phyloP scores from a whole-genome alignment of 2,797 vertebrate species.

The Gallinago nigripennis region DNA sequence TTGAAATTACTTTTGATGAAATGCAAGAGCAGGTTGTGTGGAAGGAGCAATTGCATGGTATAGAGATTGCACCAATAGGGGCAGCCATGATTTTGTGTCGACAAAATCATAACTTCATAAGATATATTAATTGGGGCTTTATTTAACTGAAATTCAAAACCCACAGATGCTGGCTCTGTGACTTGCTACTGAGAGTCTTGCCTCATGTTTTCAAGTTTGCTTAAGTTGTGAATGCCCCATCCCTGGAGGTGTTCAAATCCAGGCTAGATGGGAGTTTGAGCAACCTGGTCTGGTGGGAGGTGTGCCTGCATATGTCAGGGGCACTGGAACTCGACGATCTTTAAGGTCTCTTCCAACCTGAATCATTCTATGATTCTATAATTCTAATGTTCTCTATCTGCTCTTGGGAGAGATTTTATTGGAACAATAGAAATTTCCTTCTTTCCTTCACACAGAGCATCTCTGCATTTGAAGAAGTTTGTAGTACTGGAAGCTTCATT shows the following conservation, averaged over 20 bases:
- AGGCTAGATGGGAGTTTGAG: too few relatives aligned
- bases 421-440: not conserved
- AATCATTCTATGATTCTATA: too few relatives aligned
- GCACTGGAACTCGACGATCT: too few relatives aligned
- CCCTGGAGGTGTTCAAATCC: too few relatives aligned
- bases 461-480: not conserved
- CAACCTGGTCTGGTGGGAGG: too few relatives aligned
- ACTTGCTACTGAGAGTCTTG: not conserved
- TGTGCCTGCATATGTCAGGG: too few relatives aligned
- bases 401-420: not conserved
- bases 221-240: not conserved
- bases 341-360: too few relatives aligned
- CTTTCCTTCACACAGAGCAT: not conserved
- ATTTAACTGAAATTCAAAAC: conserved; percentile 38
- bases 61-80: not conserved
- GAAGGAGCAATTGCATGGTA: not conserved
- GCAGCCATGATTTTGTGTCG: not conserved
- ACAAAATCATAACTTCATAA: conserved; percentile 6
- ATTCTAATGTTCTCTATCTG: not conserved
- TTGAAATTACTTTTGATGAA: conserved; percentile 42
- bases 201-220: not conserved
- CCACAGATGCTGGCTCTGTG: not conserved
- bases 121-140: conserved; percentile 1
- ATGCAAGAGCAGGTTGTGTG: not conserved
- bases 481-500: not conserved